These are phyloP conservation scores for Aricia agestis DNA, from an alignment of 1,140 invertebrate genomes.

Conservation along the genomic window DNA sequence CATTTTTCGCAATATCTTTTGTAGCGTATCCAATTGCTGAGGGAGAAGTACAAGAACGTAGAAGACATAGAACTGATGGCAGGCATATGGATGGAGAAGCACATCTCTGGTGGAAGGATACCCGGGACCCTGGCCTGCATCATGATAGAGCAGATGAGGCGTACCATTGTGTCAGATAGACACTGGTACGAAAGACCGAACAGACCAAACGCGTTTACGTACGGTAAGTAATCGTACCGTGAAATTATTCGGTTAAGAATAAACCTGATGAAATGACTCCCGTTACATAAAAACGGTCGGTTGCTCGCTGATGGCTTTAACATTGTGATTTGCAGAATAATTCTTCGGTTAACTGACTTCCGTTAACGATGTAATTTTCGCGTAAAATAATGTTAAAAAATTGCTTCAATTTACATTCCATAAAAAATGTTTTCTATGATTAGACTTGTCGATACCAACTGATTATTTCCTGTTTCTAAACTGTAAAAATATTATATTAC, in stretches of 20 bases:
- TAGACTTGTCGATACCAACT: too few species aligned
- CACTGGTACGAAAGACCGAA: slow-evolving; percentile 56
- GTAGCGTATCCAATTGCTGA: slow-evolving; percentile 51
- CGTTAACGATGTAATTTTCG: background rate
- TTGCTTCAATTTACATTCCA: too few species aligned
- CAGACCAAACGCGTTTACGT: slow-evolving; percentile 49
- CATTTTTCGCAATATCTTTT: slow-evolving; percentile 2
- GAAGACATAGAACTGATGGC: slow-evolving; percentile 55
- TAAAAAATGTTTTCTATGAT: too few species aligned
- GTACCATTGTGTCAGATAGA: slow-evolving; percentile 41
- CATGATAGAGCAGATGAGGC: slow-evolving; percentile 39
- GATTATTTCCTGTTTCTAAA: too few species aligned
- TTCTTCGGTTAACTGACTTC: background rate
- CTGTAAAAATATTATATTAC: too few species aligned
- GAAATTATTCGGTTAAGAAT: background rate
- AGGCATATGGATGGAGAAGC: slow-evolving; percentile 46
- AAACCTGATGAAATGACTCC: background rate
- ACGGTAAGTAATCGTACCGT: slow-evolving; percentile 31
- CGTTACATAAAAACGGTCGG: background rate
- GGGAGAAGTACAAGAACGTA: slow-evolving; percentile 44
- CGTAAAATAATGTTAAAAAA: background rate
- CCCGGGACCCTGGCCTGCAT: slow-evolving; percentile 45
- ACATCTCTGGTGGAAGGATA: slow-evolving; percentile 34
- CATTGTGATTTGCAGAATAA: background rate
- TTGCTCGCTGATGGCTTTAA: background rate